Base-by-base conservation (phyloP, 2,888 invertebrate genomes). In the Dinocampus coccinellae region DNA sequence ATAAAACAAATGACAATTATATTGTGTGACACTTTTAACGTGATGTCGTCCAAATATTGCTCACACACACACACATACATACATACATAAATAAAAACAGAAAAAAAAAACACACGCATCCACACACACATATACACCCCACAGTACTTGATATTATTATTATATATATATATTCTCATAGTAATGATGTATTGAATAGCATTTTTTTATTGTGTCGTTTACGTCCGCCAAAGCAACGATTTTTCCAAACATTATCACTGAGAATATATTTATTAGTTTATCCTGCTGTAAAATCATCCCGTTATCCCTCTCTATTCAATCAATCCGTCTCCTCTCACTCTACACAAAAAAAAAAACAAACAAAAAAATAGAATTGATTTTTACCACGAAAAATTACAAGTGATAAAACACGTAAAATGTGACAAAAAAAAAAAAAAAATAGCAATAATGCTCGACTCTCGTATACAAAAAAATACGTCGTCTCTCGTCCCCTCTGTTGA, bases 401-500 rank as follows among this genome's bases (percentile, higher is more conserved):
- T n/a, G n/a, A n/a, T n/a, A n/a, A n/a, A n/a, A n/a, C 47, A 47
- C 16, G 9, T 16, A 47, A 47, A 47, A 47, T 36, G 29, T 36
- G 42, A 68, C 47, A 34, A 47, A 34, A 61, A 26, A 22, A 13
- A 33, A 64, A 58, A 34, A 58, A 63, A 33, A 9, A 47, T 24
- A 72, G 34, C 53, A 62, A 36, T 66, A 39, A 69, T 64, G 73
- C 66, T 73, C 75, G 76, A 76, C 73, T 75, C 76, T 76, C 77
- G 76, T 75, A 73, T 67, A 64, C 72, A 68, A 73, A 65, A 64
- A 70, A 70, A n/a, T n/a, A n/a, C 75, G 73, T 74, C 73, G 74
- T 66, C 73, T 76, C 69, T 73, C 73, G 75, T 77, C 76, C 74
- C n/a, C 71, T 75, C 67, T 74, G 68, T 71, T 62, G 36, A 34